These are phyloP conservation scores for Copsychus sechellarum DNA, from an alignment of 2,113 vertebrate genomes.

Conservation along the genomic window DNA sequence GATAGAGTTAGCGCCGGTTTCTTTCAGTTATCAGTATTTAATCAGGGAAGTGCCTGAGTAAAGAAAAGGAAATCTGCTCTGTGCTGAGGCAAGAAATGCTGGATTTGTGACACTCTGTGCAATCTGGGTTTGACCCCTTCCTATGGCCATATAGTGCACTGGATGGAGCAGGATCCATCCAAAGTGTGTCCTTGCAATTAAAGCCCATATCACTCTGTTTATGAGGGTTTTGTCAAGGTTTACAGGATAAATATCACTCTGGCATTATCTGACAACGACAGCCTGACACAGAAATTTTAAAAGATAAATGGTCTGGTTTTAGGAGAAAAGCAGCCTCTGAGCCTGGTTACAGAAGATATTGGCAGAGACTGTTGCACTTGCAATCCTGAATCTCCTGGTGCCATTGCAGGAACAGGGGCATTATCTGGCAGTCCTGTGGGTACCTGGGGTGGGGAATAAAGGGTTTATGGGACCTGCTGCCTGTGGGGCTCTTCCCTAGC, in stretches of 20 bases:
- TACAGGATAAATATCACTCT: background rate
- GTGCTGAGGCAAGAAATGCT: background rate
- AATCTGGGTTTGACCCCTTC: background rate
- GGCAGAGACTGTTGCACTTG: background rate
- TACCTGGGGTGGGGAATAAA: background rate
- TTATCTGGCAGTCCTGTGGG: rapidly evolving
- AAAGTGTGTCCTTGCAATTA: background rate
- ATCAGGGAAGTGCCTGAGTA: background rate
- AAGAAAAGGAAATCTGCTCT: background rate
- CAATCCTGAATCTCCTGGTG: background rate
- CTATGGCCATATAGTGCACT: rapidly evolving
- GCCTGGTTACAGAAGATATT: background rate
- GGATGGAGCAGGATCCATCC: background rate
- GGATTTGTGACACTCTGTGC: background rate
- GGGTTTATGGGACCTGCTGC: background rate
- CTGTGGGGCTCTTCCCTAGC: rapidly evolving
- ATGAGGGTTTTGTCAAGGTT: background rate
- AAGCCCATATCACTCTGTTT: background rate
- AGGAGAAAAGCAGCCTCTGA: background rate
- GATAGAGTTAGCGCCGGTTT: background rate
- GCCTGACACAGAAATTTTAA: background rate
- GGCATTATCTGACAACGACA: background rate
- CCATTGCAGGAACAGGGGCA: rapidly evolving
- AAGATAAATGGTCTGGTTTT: background rate
- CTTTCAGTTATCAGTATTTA: background rate